A percentile compares a stretch with the other conserved stretches of the same genome.
Evolutionary conservation across 2,888 invertebrate genomes (phyloP).

Genomic region (Drosophila kanekoi): DNA sequence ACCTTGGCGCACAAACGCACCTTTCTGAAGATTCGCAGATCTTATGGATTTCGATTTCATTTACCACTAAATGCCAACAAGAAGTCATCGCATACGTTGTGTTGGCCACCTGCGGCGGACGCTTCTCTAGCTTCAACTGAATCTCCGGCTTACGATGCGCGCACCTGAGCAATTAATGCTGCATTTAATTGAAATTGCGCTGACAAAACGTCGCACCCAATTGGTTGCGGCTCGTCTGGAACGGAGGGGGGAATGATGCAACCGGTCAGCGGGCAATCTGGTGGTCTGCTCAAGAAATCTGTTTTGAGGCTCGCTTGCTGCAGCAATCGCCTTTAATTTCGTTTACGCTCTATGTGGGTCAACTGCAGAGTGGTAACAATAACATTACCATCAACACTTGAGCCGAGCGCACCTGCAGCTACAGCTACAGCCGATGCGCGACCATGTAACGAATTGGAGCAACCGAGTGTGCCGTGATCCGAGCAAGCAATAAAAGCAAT

Average conservation of each 20-base stretch:
- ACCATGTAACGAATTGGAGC: constrained; percentile 66
- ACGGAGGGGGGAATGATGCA: constrained; percentile 53
- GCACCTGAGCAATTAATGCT: constrained; percentile 63
- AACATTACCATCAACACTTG: constrained; percentile 69
- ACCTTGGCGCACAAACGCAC: constrained; percentile 52
- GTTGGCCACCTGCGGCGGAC: constrained; percentile 46
- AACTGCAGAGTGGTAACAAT: constrained; percentile 70
- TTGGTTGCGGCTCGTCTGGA: constrained; percentile 44
- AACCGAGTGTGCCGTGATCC: constrained; percentile 31
- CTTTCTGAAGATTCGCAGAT: constrained; percentile 32
- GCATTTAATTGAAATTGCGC: constrained; percentile 63
- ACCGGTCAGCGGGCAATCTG: constrained; percentile 27
- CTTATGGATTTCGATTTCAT: constrained; percentile 31
- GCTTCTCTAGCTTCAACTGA: constrained; percentile 22
- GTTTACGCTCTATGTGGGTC: constrained; percentile 74
- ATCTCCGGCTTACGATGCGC: constrained; percentile 18
- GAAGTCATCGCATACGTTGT: too few species aligned
- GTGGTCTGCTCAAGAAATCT: constrained; percentile 48
- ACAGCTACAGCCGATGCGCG: constrained; percentile 24
- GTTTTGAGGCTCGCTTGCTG: constrained; percentile 44
- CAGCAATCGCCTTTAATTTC: constrained; percentile 68
- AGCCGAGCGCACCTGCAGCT: constrained; percentile 30
- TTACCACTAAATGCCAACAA: constrained; percentile 26
- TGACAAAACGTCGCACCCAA: constrained; percentile 59
- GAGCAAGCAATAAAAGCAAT: constrained; percentile 49